These are phyloP conservation scores for Megaustenia siamemsis DNA, from an alignment of 2,888 invertebrate species.

Conservation along the genomic window DNA sequence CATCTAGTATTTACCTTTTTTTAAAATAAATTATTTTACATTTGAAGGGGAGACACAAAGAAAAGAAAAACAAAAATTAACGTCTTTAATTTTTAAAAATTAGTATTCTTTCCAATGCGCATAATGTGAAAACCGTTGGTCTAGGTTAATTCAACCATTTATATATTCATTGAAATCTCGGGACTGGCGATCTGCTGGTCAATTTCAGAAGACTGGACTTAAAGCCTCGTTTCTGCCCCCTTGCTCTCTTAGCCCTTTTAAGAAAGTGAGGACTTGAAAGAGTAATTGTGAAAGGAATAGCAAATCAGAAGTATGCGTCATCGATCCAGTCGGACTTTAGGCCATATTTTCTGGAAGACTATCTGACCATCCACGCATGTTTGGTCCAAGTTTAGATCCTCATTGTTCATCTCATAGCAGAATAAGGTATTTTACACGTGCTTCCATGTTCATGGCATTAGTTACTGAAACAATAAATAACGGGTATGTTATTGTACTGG, in stretches of 20 bases:
- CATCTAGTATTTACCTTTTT: no score
- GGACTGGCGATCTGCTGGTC: conserved; percentile 13
- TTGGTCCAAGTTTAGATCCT: not conserved
- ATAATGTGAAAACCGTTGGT: not conserved
- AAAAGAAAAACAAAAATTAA: no score
- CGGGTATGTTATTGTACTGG: no score
- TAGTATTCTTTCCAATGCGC: no score
- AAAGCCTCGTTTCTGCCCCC: not conserved
- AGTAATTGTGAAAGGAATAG: conserved; percentile 33
- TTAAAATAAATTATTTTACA: no score
- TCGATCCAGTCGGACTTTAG: not conserved
- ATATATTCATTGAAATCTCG: conserved; percentile 36
- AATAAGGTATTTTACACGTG: no score
- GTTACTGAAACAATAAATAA: no score
- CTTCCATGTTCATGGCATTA: no score
- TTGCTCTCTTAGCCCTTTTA: not conserved
- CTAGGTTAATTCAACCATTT: conserved; percentile 39
- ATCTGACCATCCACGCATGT: not conserved
- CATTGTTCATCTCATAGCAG: no score
- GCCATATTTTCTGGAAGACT: not conserved
- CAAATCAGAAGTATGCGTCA: conserved; percentile 2
- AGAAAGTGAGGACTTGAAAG: conserved; percentile 12
- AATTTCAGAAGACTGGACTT: conserved; percentile 30
- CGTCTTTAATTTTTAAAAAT: no score
- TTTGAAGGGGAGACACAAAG: no score